Percentiles rank a stretch among this genome's conserved stretches.
Conservation (phyloP, 2,113 vertebrate species). For the Alethe castanea region DNA sequence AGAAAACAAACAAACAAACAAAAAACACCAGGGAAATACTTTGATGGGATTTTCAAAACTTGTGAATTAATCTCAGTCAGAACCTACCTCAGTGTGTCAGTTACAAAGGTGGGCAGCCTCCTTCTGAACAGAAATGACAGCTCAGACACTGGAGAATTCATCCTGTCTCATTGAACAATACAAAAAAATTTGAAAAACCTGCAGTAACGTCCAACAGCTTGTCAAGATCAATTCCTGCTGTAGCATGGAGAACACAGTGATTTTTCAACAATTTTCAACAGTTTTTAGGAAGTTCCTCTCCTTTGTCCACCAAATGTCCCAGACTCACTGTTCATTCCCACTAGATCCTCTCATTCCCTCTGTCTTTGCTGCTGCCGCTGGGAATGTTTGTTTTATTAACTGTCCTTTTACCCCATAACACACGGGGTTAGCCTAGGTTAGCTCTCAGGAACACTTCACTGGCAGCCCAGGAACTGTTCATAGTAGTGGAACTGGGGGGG, state of each 20-base stretch:
- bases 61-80: neutral
- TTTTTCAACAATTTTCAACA: fast-evolving
- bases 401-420: neutral
- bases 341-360: neutral
- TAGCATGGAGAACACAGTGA: neutral
- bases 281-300: neutral
- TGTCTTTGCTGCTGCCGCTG: fast-evolving
- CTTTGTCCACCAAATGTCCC: neutral
- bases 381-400: neutral
- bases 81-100: neutral
- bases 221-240: neutral
- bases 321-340: neutral
- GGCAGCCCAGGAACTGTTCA: neutral
- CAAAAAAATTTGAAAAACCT: neutral
- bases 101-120: neutral
- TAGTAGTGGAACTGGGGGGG: fast-evolving
- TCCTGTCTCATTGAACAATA: neutral
- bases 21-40: neutral
- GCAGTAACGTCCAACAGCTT: neutral
- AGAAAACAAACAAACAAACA: neutral
- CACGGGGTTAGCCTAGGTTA: neutral
- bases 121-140: neutral
- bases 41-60: neutral
- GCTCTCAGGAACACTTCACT: neutral
- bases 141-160: neutral